Conservation (phyloP, 2,888 invertebrate genomes). For the Gastracanthus pulcherrimus region DNA sequence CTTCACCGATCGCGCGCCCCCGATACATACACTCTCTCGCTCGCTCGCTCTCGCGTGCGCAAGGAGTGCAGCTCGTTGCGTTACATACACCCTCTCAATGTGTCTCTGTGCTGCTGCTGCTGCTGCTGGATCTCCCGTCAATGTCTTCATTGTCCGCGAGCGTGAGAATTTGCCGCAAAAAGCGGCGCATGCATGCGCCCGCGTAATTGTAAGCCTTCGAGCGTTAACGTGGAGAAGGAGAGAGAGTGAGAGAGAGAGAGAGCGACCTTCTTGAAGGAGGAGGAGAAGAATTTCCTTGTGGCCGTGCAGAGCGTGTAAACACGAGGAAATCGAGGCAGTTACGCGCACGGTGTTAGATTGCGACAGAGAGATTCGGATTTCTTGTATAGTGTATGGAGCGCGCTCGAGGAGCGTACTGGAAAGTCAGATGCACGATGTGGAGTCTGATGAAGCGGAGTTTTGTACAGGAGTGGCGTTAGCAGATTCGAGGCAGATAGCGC, state of each 20-base stretch:
- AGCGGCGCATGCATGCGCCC: background rate
- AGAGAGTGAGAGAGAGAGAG: too few species aligned
- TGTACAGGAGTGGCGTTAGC: background rate
- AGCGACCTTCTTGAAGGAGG: constrained; percentile 22
- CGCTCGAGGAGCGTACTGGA: background rate
- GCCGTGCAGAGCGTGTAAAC: background rate
- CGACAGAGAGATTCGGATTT: background rate
- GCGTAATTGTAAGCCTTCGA: constrained; percentile 39
- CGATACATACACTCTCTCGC: background rate
- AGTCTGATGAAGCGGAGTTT: background rate
- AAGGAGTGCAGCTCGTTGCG: background rate
- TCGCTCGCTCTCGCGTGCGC: background rate
- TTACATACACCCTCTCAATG: constrained; percentile 15
- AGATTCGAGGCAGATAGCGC: background rate
- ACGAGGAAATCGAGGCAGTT: constrained; percentile 28
- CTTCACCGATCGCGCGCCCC: constrained; percentile 57
- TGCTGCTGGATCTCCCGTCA: too few species aligned
- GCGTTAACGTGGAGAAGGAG: constrained; percentile 15
- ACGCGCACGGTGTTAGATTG: constrained; percentile 15
- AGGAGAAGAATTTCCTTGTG: constrained; percentile 32
- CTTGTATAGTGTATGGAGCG: too few species aligned
- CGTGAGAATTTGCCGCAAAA: constrained; percentile 42
- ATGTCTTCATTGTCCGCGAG: constrained; percentile 57
- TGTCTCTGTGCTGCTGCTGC: constrained; percentile 7
- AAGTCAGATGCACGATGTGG: background rate